Conservation (phyloP, 2,888 invertebrate genomes). For the Dryadula phaetusa region DNA sequence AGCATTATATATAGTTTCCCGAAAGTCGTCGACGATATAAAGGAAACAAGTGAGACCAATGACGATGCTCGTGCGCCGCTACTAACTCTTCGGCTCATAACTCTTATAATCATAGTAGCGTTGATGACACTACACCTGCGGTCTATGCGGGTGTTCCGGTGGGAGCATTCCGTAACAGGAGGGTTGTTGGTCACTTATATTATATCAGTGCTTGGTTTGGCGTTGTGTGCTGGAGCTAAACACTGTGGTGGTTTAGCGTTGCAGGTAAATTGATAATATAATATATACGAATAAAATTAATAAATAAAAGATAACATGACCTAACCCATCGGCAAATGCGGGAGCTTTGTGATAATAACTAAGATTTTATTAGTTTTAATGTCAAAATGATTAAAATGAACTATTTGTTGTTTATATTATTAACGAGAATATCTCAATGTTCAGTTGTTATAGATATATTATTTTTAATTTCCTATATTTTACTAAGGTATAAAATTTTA, state of each 20-base stretch:
- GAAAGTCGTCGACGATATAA: neutral
- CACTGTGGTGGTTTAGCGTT: conserved; percentile 50
- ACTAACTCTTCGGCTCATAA: conserved; percentile 54
- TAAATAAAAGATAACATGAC: too few relatives aligned
- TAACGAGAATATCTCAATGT: too few relatives aligned
- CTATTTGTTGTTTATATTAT: too few relatives aligned
- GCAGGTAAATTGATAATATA: conserved; percentile 53
- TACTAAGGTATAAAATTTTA: too few relatives aligned
- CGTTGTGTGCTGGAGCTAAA: conserved; percentile 53
- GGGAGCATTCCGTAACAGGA: conserved; percentile 68
- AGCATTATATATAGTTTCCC: neutral
- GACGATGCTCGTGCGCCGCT: conserved; percentile 40
- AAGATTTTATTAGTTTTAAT: too few relatives aligned
- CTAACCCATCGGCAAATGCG: too few relatives aligned
- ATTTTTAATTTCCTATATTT: too few relatives aligned
- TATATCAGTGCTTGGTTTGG: conserved; percentile 56
- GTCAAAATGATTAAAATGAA: too few relatives aligned
- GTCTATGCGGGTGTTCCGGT: conserved; percentile 64
- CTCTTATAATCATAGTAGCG: conserved; percentile 53
- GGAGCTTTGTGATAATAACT: too few relatives aligned
- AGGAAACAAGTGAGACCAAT: conserved; percentile 13
- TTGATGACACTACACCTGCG: conserved; percentile 60
- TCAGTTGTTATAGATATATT: too few relatives aligned
- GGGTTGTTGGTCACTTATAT: conserved; percentile 65
- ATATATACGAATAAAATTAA: too few relatives aligned